Base-by-base conservation (phyloP, 2,113 vertebrate species). In the Pelecanoides urinatrix region DNA sequence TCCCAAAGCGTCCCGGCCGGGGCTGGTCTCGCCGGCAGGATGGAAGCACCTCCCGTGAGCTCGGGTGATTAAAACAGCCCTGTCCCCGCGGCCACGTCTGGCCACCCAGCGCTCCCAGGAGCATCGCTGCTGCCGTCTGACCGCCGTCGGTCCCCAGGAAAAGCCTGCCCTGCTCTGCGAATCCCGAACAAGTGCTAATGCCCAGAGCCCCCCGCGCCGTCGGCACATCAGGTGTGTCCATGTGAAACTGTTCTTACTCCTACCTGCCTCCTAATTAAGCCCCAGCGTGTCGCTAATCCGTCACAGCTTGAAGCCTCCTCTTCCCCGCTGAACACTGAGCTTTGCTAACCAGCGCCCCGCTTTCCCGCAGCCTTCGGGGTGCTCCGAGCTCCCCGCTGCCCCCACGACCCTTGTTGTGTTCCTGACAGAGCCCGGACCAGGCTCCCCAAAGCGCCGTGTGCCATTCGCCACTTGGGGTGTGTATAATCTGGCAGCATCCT, bases 401-500 rank as follows among this genome's bases (percentile, higher is more conserved):
- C 74, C 49, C 79, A 15, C 6, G 9, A 7, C 38, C n/a, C 1
- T 6, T 6, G 1, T 27, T 9, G 59, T 11, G 9, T 6, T 59
- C 47, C 81, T 19, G 38, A 4, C 34, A 26, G 68, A 85, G 63
- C 77, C 52, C 11, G 3, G 18, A 9, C 18, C 49, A 11, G 58
- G 42, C 63, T 79, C 76, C 44, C 76, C 6, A 0, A 36, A 68
- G 49, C 7, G 3, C 80, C 68, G 5, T 1, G 9, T 47, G 83
- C 49, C 70, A 5, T 42, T 21, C 9, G 7, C 44, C 23, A 0
- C 38, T 55, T 9, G 16, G 25, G 21, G 1, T 3, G 2, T 7
- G 13, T 27, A 32, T 32, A 50, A 40, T 34, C 91, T n/a, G 32
- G 20, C 68, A 61, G 77, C 70, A 13, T 90, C 91, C 89, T 87